Evolutionary conservation across 2,797 vertebrate species (phyloP).

Genomic region (Capromys pilorides): DNA sequence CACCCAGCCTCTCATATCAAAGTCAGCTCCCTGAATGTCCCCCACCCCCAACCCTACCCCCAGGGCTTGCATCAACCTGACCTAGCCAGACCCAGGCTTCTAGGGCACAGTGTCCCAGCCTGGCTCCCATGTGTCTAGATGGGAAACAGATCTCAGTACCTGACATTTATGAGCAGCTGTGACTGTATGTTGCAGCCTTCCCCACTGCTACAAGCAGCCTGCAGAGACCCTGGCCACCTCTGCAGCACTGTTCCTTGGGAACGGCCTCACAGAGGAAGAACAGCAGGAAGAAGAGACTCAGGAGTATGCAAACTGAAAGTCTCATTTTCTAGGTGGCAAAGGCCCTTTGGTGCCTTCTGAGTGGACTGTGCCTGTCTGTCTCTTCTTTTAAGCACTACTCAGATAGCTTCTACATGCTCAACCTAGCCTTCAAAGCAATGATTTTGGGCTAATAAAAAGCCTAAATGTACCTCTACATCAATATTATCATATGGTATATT

Average conservation of each 20-base stretch:
- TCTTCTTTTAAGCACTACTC: neutral
- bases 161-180: neutral
- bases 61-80: neutral
- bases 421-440: neutral
- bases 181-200: neutral
- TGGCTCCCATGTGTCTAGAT: neutral
- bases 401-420: neutral
- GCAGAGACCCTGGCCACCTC: neutral
- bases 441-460: neutral
- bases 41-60: neutral
- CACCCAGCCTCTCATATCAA: neutral
- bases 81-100: neutral
- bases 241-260: neutral
- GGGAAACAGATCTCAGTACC: neutral
- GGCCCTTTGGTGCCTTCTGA: neutral
- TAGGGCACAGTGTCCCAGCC: neutral
- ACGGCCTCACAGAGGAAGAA: neutral
- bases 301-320: neutral
- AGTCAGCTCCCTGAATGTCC: neutral
- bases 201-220: neutral
- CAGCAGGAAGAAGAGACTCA: neutral
- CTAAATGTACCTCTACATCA: neutral
- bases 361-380: neutral
- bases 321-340: neutral
- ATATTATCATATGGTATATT: neutral